Conservation (phyloP, 1,140 invertebrate species). For the Ostrea denselamellosa region DNA sequence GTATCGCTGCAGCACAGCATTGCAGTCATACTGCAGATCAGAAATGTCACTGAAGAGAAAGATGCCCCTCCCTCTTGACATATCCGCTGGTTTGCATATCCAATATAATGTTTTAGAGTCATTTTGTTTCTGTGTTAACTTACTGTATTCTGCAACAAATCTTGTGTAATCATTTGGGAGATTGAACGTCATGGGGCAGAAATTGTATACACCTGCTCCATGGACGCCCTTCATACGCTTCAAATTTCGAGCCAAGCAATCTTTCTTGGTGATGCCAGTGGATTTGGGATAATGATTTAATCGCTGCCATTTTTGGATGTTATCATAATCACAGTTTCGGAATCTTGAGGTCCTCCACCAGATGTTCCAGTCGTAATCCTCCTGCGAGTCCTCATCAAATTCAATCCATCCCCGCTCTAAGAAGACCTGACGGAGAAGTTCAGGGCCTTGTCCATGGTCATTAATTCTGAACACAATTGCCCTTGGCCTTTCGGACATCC, state of each 20-base stretch:
- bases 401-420: conserved; percentile 89
- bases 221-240: conserved; percentile 90
- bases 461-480: conserved; percentile 72
- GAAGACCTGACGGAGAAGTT: conserved; percentile 84
- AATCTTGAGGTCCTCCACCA: conserved; percentile 90
- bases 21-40: conserved; percentile 74
- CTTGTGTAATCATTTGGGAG: conserved; percentile 91
- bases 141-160: conserved; percentile 87
- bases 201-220: conserved; percentile 87
- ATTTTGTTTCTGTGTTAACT: conserved; percentile 59
- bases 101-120: conserved; percentile 78
- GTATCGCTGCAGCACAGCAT: conserved; percentile 84
- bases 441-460: conserved; percentile 87
- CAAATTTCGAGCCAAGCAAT: conserved; percentile 87
- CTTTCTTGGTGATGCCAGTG: conserved; percentile 89
- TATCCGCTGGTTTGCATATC: conserved; percentile 92
- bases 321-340: conserved; percentile 84
- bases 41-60: conserved; percentile 86
- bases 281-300: conserved; percentile 91
- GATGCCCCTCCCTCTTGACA: conserved; percentile 90
- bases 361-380: conserved; percentile 88
- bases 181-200: conserved; percentile 90
- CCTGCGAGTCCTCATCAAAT: conserved; percentile 82
- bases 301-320: conserved; percentile 87
- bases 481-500: conserved; percentile 47